Percentiles rank a stretch among this genome's conserved stretches.
These are phyloP conservation scores for Leptinotarsa rubiginosa DNA, from an alignment of 2,888 invertebrate species.

Conservation along the genomic window DNA sequence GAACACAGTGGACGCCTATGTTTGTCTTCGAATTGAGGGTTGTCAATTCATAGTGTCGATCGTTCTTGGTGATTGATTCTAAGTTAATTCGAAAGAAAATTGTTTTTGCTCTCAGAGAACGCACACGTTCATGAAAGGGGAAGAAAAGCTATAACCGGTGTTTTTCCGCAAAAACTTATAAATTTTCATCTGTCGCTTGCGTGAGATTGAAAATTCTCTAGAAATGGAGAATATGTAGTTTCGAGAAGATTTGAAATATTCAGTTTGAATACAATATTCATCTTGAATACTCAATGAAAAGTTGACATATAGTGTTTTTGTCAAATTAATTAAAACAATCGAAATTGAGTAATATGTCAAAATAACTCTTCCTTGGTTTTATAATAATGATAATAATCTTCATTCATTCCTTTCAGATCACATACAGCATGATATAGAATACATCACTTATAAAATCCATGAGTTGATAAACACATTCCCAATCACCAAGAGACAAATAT, in stretches of 20 bases:
- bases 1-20: too few species aligned
- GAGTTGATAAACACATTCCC: too few species aligned
- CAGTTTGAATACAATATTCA: neutral
- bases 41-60: neutral
- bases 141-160: slow-evolving; percentile 6
- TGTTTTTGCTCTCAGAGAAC: neutral
- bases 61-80: neutral
- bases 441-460: too few species aligned
- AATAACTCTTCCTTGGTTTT: too few species aligned
- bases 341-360: too few species aligned
- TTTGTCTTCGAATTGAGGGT: neutral
- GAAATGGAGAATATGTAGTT: neutral
- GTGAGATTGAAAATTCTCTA: neutral
- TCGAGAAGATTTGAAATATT: neutral
- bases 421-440: too few species aligned
- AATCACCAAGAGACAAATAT: too few species aligned
- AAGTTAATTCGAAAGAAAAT: neutral
- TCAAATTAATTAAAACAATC: too few species aligned
- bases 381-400: too few species aligned
- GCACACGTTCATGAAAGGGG: neutral
- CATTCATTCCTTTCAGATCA: too few species aligned
- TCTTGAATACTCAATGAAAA: too few species aligned
- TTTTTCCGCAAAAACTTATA: neutral
- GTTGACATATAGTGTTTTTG: too few species aligned
- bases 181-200: neutral